Conservation (phyloP, 1,140 invertebrate genomes). For the Zaprionus ghesquierei region DNA sequence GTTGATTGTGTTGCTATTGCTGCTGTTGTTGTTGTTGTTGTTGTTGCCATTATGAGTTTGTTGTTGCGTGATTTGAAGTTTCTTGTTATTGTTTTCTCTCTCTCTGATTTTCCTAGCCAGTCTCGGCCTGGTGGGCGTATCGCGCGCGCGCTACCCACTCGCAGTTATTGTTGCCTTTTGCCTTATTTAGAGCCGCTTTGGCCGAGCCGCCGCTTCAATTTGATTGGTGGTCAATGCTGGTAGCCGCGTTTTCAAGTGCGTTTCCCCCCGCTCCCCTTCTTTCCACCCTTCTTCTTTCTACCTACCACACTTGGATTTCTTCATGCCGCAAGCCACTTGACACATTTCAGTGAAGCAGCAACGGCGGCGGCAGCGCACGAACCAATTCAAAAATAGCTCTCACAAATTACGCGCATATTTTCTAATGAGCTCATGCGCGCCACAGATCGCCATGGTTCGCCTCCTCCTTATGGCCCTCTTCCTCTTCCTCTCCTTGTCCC, state of each 20-base stretch:
- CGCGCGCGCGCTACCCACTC: conserved; percentile 65
- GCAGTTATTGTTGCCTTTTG: conserved; percentile 22
- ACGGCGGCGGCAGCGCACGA: conserved; percentile 30
- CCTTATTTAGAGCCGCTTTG: conserved; percentile 70
- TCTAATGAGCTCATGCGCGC: conserved; percentile 76
- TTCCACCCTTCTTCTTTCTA: neutral
- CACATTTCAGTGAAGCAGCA: conserved; percentile 64
- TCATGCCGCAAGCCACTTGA: conserved; percentile 60
- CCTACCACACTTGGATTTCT: neutral
- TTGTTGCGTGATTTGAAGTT: conserved; percentile 73
- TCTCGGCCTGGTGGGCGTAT: conserved; percentile 56
- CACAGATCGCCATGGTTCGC: conserved; percentile 55
- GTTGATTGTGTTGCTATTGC: conserved; percentile 28
- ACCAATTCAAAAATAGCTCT: conserved; percentile 59
- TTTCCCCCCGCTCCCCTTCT: conserved; percentile 20
- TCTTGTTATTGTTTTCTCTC: conserved; percentile 69
- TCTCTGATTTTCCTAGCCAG: conserved; percentile 37
- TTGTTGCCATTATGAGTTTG: conserved; percentile 28
- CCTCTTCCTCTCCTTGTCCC: neutral
- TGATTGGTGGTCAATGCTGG: conserved; percentile 74
- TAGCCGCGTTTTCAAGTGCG: conserved; percentile 63
- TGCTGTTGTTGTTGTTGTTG: conserved; percentile 37
- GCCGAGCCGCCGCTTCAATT: conserved; percentile 46
- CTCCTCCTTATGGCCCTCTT: neutral
- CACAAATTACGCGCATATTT: conserved; percentile 80